These are phyloP conservation scores for Cotesia typhae DNA, from an alignment of 1,140 invertebrate genomes.

Conservation along the genomic window DNA sequence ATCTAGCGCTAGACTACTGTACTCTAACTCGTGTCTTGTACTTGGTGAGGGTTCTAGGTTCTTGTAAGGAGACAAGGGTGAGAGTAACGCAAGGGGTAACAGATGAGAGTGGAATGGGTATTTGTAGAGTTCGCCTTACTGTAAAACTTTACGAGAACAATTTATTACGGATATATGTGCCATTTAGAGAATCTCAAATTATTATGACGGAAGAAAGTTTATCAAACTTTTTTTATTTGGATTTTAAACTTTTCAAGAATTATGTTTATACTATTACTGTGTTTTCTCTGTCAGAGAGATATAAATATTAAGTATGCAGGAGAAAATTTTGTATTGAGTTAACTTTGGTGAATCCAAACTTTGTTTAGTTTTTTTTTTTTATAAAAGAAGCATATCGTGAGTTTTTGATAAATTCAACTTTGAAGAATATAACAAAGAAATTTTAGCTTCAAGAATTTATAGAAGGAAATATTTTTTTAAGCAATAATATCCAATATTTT, in stretches of 20 bases:
- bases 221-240: conserved; percentile 34
- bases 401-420: too few species aligned
- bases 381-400: too few species aligned
- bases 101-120: conserved; percentile 45
- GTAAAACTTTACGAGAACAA: conserved; percentile 60
- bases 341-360: too few species aligned
- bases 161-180: conserved; percentile 64
- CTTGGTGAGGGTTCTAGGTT: too few species aligned
- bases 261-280: conserved; percentile 24
- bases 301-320: too few species aligned
- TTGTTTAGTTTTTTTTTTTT: too few species aligned
- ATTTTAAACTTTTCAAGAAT: background rate
- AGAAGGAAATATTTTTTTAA: too few species aligned
- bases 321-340: too few species aligned
- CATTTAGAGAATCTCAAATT: conserved; percentile 60
- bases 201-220: conserved; percentile 61
- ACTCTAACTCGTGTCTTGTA: background rate
- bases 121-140: conserved; percentile 57
- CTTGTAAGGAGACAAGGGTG: conserved; percentile 1
- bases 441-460: too few species aligned
- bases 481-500: too few species aligned
- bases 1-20: background rate
- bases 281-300: background rate
- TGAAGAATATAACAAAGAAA: too few species aligned
- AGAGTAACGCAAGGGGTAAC: conserved; percentile 20